Evolutionary conservation across 2,797 vertebrate genomes (phyloP).

Genomic region (Rhabdomys pumilio): DNA sequence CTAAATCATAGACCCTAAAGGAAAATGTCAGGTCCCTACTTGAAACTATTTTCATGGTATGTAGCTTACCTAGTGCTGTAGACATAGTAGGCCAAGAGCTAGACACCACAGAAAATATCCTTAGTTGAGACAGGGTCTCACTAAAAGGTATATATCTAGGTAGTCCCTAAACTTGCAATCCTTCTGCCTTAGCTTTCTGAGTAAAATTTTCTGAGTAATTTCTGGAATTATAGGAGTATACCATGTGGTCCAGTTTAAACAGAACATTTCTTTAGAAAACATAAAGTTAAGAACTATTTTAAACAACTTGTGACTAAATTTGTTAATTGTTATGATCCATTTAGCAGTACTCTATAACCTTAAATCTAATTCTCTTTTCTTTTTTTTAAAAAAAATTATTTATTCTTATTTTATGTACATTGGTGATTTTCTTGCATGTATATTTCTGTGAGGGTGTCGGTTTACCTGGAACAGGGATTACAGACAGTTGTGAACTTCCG

Average conservation of each 20-base stretch:
- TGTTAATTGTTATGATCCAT: not conserved
- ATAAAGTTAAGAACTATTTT: slow-evolving; percentile 5
- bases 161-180: not conserved
- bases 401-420: not conserved
- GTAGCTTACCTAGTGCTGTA: not conserved
- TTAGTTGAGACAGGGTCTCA: not conserved
- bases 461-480: not conserved
- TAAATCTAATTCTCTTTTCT: not conserved
- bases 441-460: not conserved
- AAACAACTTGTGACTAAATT: slow-evolving; percentile 17
- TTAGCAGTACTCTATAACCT: slow-evolving; percentile 25
- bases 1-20: not conserved
- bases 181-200: not conserved
- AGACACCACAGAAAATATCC: not conserved
- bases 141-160: not conserved
- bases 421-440: not conserved
- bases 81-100: not conserved
- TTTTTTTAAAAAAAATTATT: not conserved
- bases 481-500: not conserved
- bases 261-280: slow-evolving; percentile 45
- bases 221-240: not conserved
- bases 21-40: not conserved
- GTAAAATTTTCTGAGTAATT: not conserved
- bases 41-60: not conserved
- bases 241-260: not conserved